Base-by-base conservation (phyloP, 2,888 invertebrate genomes). In the Clunio marinus region DNA sequence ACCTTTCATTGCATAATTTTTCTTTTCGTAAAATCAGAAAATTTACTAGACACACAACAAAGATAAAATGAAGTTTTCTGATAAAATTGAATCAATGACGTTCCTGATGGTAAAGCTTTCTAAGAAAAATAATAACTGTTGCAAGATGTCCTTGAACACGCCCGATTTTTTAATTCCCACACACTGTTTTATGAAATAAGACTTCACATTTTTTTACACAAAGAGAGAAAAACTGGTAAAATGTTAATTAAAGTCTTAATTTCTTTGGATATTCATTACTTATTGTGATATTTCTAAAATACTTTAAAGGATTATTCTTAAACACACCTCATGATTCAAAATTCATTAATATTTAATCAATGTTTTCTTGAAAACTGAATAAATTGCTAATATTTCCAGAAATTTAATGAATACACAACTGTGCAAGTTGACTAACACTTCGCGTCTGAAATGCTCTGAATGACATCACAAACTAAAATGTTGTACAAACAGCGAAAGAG, bases 1-100 rank as follows among this genome's bases (percentile, higher is more conserved):
- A 51, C 22, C 22, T 51, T 22, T 51, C 51, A 57, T 57, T 57
- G 57, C 57, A 57, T 57, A 57, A 57, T 57, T 55, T 45, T 55
- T 55, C 55, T 55, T 20, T 4, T 20, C 4, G n/a, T 4, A 7
- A n/a, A 15, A 55, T 15, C 24, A 17, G 20, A 27, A 57, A 57
- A 57, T 25, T 22, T 51, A 22, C 5, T 15, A n/a, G 57, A 32
- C 25, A n/a, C 57, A 27, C 57, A 13, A 27, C 2, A 27, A 20
- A 57, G 25, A 57, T 7, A 24, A 57, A 57, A 4, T 8, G n/a
- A 15, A 22, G 51, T 51, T 51, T 51, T 51, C 35, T 5, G 35
- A 32, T n/a, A n/a, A n/a, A n/a, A n/a, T n/a, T n/a, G n/a, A n/a
- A n/a, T n/a, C n/a, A n/a, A n/a, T n/a, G n/a, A n/a, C n/a, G n/a